These are phyloP conservation scores for Oscheius sp. DNA, from an alignment of 2,888 invertebrate genomes.

Conservation along the genomic window DNA sequence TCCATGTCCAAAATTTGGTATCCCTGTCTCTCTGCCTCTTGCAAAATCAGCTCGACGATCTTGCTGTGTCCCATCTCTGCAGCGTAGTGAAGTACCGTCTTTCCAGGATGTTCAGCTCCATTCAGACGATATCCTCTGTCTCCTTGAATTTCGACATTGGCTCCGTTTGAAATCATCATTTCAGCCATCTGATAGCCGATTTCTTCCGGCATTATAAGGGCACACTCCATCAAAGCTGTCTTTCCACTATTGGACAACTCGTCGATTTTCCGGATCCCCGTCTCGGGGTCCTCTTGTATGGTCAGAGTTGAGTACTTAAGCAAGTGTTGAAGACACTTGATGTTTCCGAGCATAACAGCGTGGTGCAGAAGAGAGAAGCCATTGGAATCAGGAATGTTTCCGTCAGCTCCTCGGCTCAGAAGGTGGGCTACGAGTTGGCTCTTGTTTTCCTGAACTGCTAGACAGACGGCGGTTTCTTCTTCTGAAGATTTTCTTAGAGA, in stretches of 20 bases:
- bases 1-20: neutral
- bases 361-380: slow-evolving; percentile 21
- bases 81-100: slow-evolving; percentile 13
- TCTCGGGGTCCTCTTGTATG: neutral
- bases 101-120: neutral
- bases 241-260: slow-evolving; percentile 6
- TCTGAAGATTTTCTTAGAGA: neutral
- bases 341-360: slow-evolving; percentile 5
- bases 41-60: neutral
- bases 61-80: neutral
- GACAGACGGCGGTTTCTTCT: neutral
- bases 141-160: neutral
- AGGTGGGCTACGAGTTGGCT: neutral
- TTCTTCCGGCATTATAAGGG: neutral
- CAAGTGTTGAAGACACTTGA: neutral
- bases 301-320: neutral
- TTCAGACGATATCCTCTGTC: neutral
- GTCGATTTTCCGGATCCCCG: neutral
- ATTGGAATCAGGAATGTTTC: slow-evolving; percentile 10
- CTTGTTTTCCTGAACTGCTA: slow-evolving; percentile 7
- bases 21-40: neutral
- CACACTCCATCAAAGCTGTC: slow-evolving; percentile 23
- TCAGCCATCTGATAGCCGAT: slow-evolving; percentile 1
- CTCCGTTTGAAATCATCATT: neutral
- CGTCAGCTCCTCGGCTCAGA: neutral